Base-by-base conservation (phyloP, 1,140 invertebrate species). In the Rhagoletis pomonella region DNA sequence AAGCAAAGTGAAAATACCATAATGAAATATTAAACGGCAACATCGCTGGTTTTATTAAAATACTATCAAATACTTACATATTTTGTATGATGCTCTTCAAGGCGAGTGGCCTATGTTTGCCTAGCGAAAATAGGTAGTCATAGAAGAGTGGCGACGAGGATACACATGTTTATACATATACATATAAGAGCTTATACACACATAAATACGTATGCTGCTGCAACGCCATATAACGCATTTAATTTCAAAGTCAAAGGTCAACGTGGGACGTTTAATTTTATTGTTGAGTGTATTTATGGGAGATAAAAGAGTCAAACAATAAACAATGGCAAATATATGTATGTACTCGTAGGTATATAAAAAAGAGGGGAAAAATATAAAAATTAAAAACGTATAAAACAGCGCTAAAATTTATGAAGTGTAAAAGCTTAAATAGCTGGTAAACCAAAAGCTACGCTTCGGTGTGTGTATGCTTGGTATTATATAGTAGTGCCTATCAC, bases 231-330 rank as follows among this genome's bases (percentile, higher is more conserved):
- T 29, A 29, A 29, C 29, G 73, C 73, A 17, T 19, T 3, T 81
- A 58, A 81, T 81, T 81, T 81, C 73, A 81, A 81, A 81, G 73
- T 81, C 73, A 81, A 47, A 55, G 73, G 44, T 81, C 73, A 81
- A 81, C n/a, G 73, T 81, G 73, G 73, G 73, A 55, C 17, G 47
- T 55, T 9, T 14, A 81, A 55, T 81, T 81, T 81, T 81, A 81
- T 58, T 81, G 19, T 10, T 17, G 19, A 55, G 14, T 81, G 47
- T 9, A 55, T 58, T 81, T 55, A 81, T 81, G 12, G 73, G 44
- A 81, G 55, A 58, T 81, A 3, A 55, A 50, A 81, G 50, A 81
- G 47, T 29, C 44, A 81, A 81, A 81, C 19, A 55, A 29, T 55
- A 6, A 81, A 81, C 73, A n/a, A 19, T 7, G 1, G 2, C n/a